A percentile compares a stretch with the other conserved stretches of the same genome.
These are phyloP conservation scores for Drosophila eohydei DNA, from an alignment of 2,888 invertebrate genomes.

Conservation along the genomic window DNA sequence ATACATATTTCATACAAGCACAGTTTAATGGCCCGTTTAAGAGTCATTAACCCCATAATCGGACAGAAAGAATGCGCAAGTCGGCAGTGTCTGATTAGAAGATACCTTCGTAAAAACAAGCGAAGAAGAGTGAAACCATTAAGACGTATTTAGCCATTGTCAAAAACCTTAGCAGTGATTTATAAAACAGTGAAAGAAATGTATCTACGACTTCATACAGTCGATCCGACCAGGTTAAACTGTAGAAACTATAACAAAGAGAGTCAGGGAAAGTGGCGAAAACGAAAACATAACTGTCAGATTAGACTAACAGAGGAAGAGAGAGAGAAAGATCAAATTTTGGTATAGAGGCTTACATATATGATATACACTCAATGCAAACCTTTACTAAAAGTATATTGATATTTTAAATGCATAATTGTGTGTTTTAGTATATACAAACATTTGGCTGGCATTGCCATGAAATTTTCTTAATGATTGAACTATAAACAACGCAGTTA, in stretches of 20 bases:
- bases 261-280: not conserved
- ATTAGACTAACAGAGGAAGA: not conserved
- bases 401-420: conserved; percentile 1
- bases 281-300: conserved; percentile 1
- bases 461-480: conserved; percentile 2
- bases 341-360: not conserved
- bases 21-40: conserved; percentile 5
- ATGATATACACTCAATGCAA: not conserved
- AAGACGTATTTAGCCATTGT: not conserved
- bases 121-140: not conserved
- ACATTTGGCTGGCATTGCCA: not conserved
- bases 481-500: conserved; percentile 15
- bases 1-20: not conserved
- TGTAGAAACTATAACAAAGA: not conserved
- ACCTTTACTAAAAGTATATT: not conserved
- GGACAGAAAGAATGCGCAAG: not conserved
- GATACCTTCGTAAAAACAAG: not conserved
- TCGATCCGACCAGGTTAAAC: not conserved
- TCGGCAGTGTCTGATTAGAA: not conserved
- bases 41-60: conserved; percentile 8
- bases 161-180: not conserved
- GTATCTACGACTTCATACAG: not conserved
- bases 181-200: conserved; percentile 1
- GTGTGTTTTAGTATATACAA: conserved; percentile 6
- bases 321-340: not conserved